These are phyloP conservation scores for Neopipo cinnamomea DNA, from an alignment of 2,113 vertebrate species.

Conservation along the genomic window DNA sequence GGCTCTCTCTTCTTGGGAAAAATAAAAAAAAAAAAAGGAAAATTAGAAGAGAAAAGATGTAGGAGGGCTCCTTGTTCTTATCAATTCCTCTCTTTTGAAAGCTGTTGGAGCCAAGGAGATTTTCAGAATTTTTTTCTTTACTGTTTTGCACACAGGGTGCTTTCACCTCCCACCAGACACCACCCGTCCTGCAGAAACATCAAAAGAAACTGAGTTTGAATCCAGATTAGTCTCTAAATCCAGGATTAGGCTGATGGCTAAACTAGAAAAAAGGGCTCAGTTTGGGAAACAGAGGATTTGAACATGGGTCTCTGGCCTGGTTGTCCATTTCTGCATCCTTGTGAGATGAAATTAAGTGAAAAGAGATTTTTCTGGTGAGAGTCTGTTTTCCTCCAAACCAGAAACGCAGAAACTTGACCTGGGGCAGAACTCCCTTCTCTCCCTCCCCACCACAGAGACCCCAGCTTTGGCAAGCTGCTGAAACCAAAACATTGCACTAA, in stretches of 20 bases:
- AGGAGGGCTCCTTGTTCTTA: background rate
- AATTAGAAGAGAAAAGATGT: background rate
- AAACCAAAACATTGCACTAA: constrained; percentile 1
- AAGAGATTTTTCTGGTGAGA: background rate
- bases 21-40: background rate
- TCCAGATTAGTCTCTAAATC: constrained; percentile 42
- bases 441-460: background rate
- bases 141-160: background rate
- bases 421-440: background rate
- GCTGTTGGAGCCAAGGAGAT: constrained; percentile 18
- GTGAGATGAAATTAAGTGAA: background rate
- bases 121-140: background rate
- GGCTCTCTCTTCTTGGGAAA: background rate
- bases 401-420: background rate
- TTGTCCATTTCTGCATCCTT: background rate
- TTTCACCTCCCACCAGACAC: background rate
- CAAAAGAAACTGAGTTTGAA: background rate
- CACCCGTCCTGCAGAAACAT: background rate
- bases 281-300: background rate
- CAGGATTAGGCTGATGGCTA: background rate
- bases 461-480: background rate
- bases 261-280: background rate
- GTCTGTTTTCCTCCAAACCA: background rate
- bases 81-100: constrained; percentile 39
- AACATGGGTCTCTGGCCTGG: background rate